Evolutionary conservation across 2,888 invertebrate genomes (phyloP), one percentile per base, ranked within the genome.

Genomic region (Mythimna albipuncta): DNA sequence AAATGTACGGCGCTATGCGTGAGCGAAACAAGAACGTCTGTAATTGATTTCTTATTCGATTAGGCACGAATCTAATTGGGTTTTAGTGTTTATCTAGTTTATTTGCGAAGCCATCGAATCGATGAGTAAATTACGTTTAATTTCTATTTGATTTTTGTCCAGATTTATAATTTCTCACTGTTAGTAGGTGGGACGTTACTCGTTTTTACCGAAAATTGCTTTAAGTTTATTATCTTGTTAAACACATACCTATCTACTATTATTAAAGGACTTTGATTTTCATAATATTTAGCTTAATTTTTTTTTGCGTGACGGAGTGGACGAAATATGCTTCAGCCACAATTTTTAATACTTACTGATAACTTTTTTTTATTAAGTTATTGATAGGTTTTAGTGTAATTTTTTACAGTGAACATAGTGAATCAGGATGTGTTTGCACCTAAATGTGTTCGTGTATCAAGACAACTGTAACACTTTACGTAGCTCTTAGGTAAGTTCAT

Each of bases 1-100:
- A 89, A 87, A 87, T 85, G 74, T 85, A 82, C 71, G 75, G 85
- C 75, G 76, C 80, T 88, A 91, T 91, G 92, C 90, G 83, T 84
- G 78, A 86, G 79, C 55, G 85, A 79, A 84, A 84, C 90, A 91
- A 88, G 87, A 84, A 84, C 77, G 21, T 9, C 47, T 1, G 32
- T 75, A 71, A 79, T 81, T 61, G 75, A 68, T 79, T 78, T 69
- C 63, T 66, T 47, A 65, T 71, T 67, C 58, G 50, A 79, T 59
- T 67, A 63, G 10, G 38, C 64, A 82, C 68, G 72, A 57, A 58
- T 63, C 57, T 82, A 68, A 82, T 63, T 65, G 55, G 55, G 52
- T 52, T 65, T 64, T 64, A 64, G 44, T 82, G 44, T 64, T 79
- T 64, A 13, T 47, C 1, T 47, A 64, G 38, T 64, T 62, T 82